Base-by-base conservation (phyloP, 2,113 vertebrate species). In the Cinclus cinclus region DNA sequence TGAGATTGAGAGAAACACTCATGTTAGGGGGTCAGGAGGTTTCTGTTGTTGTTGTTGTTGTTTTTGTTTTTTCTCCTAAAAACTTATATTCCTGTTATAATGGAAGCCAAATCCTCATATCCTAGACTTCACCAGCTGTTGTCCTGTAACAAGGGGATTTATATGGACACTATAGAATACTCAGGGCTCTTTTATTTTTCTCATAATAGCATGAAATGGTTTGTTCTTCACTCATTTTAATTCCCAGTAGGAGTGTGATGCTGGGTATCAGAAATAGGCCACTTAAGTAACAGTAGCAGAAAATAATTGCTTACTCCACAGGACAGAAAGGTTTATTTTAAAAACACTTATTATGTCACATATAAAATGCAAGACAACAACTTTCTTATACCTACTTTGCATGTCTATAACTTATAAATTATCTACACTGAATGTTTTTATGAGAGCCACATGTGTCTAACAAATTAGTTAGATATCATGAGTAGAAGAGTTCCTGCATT, bases 21-120 rank as follows among this genome's bases (percentile, higher is more conserved):
- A 22, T 55, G 3, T 23, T 60, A 73, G 12, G 3, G 13, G 2
- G 5, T 39, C 39, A 23, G 4, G 6, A 5, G 9, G 0, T 2
- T 9, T 11, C 13, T 49, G 22, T 49, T 24, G 11, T 52, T 52
- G 8, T 6, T 24, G 1, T 46, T 68, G 15, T 31, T 47, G 5
- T 35, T 23, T 1, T 8, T 35, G 3, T 6, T 13, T 30, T 69
- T 49, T 49, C n/a, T 18, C 19, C 14, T 50, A 42, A 63, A 49
- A 44, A 68, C 1, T 68, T 56, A 17, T 6, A 50, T 37, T 73
- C 21, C 11, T 63, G 3, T 52, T 46, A 20, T 30, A 85, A 86
- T 9, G 15, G 6, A 76, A 80, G 18, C 2, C 37, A 86, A 44
- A 83, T 28, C 8, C 46, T 68, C 6, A 1, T 28, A 18, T 59